phyloP scores from a whole-genome alignment of 2,888 invertebrate genomes.

The Metacarcinus magister region DNA sequence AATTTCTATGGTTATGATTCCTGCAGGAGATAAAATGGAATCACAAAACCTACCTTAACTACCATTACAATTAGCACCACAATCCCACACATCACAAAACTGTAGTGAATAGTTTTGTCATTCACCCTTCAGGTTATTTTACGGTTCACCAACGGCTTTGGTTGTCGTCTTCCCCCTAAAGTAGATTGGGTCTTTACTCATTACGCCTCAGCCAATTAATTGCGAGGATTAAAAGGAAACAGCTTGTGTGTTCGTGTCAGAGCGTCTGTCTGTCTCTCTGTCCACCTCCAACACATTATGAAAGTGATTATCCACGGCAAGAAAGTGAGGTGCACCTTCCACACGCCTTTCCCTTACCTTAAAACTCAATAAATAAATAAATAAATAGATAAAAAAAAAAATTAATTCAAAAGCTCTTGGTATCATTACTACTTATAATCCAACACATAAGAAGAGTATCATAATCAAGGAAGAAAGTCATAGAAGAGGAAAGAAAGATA shows the following conservation, averaged over 20 bases:
- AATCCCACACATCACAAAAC: not conserved
- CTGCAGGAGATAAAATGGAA: not conserved
- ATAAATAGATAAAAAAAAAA: too few relatives aligned
- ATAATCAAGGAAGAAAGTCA: too few relatives aligned
- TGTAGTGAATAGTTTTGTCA: not conserved
- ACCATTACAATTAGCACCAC: not conserved
- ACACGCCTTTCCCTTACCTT: not conserved
- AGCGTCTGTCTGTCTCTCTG: not conserved
- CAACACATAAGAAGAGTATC: too few relatives aligned
- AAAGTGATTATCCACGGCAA: not conserved
- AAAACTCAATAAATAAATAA: not conserved
- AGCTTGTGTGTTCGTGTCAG: not conserved
- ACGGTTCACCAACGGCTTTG: not conserved
- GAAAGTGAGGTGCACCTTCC: not conserved
- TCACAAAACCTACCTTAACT: not conserved
- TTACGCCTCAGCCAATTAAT: not conserved
- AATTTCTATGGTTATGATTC: too few relatives aligned
- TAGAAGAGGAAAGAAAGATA: too few relatives aligned
- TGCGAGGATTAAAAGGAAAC: not conserved
- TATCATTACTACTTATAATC: too few relatives aligned
- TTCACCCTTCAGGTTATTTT: not conserved
- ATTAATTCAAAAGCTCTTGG: too few relatives aligned
- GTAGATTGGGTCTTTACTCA: not conserved
- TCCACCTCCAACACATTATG: not conserved
- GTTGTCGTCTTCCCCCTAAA: not conserved